phyloP scores from a whole-genome alignment of 2,888 invertebrate genomes.

The Synergus umbraculus region DNA sequence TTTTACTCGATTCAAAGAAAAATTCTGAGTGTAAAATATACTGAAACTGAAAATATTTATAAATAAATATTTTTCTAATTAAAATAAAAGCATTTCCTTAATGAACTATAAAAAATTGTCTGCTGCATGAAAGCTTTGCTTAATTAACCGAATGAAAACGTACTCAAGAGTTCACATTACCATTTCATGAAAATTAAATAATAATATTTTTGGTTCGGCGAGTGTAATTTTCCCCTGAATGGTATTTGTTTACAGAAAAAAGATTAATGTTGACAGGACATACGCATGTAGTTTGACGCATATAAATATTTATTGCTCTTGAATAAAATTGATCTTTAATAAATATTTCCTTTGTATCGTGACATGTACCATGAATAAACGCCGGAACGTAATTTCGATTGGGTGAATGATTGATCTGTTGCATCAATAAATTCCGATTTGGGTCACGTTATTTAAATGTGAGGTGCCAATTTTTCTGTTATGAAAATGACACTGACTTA shows the following conservation, averaged over 20 bases:
- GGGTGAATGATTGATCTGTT: neutral
- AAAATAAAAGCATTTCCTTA: neutral
- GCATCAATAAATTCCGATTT: neutral
- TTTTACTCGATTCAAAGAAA: too few relatives aligned
- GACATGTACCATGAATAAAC: neutral
- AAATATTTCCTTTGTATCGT: neutral
- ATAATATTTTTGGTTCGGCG: neutral
- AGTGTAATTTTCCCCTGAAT: neutral
- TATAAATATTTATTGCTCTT: slow-evolving; percentile 6
- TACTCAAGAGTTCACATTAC: too few relatives aligned
- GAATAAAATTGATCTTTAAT: neutral
- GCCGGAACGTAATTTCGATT: neutral
- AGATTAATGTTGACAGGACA: neutral
- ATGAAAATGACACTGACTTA: neutral
- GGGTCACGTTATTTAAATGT: neutral
- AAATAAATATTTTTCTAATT: neutral
- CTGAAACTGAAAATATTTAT: too few relatives aligned
- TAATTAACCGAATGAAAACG: too few relatives aligned
- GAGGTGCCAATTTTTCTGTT: neutral
- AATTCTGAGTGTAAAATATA: too few relatives aligned
- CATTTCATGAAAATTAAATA: neutral
- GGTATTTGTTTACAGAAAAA: neutral
- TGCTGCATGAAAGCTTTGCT: neutral
- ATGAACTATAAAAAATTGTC: neutral
- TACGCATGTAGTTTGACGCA: neutral